Conservation (phyloP, 2,113 vertebrate species). For the Rhodinocichla rosea region DNA sequence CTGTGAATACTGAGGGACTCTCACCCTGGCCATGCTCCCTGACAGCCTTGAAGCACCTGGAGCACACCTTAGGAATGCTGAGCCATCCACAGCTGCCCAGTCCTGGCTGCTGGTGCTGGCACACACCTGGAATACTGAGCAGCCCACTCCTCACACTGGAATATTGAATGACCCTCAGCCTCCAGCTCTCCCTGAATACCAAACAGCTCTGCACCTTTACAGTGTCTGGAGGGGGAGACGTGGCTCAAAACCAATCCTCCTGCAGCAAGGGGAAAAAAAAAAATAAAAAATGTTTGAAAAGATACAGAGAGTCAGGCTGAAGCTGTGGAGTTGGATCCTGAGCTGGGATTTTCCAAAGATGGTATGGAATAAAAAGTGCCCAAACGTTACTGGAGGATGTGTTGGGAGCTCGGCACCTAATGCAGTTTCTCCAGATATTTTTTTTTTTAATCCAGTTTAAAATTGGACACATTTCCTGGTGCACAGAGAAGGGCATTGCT, state of each 20-base stretch:
- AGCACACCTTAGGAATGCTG: slow-evolving; percentile 34
- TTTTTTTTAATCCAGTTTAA: neutral
- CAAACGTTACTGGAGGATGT: fast-evolving
- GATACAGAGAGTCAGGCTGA: neutral
- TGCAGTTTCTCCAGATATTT: neutral
- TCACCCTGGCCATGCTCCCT: neutral
- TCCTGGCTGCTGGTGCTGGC: neutral
- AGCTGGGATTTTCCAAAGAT: neutral
- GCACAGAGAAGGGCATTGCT: neutral
- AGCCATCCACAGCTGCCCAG: neutral
- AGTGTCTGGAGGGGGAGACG: neutral
- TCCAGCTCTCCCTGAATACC: slow-evolving; percentile 30
- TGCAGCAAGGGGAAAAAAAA: neutral
- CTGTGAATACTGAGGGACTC: neutral
- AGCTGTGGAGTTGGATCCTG: neutral
- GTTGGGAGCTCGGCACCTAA: neutral
- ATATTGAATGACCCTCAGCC: slow-evolving; percentile 63
- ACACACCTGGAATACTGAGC: slow-evolving; percentile 12
- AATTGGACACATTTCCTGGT: neutral
- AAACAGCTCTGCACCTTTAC: slow-evolving; percentile 13
- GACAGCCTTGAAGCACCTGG: neutral
- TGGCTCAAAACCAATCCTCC: neutral
- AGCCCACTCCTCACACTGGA: neutral
- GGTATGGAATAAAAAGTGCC: neutral
- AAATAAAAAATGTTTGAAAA: neutral